A percentile compares a stretch with the other conserved stretches of the same genome.
Evolutionary conservation across 2,888 invertebrate genomes (phyloP).

Genomic region (Xestia c-nigrum): DNA sequence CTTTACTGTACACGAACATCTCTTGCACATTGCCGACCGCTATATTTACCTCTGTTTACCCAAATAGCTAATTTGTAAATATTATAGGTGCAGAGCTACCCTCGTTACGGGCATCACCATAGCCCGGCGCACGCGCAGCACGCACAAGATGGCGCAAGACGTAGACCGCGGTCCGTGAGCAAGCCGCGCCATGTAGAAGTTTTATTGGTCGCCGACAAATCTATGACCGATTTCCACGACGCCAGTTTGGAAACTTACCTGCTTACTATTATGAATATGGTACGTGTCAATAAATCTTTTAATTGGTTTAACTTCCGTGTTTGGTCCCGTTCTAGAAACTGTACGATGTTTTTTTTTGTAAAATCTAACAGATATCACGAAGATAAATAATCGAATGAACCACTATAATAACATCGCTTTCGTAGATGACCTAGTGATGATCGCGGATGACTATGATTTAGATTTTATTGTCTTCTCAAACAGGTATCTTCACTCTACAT

Average conservation of each 20-base stretch:
- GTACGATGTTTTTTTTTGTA: constrained; percentile 1
- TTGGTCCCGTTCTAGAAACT: not conserved
- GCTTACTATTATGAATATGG: constrained; percentile 98
- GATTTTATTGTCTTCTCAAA: not conserved
- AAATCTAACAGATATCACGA: not conserved
- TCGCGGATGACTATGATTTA: not conserved
- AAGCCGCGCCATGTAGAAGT: constrained; percentile 95
- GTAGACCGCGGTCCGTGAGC: constrained; percentile 92
- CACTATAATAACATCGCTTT: not conserved
- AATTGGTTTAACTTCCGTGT: constrained; percentile 26
- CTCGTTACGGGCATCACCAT: constrained; percentile 75
- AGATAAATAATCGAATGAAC: not conserved
- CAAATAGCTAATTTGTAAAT: constrained; percentile 30
- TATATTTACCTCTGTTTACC: constrained; percentile 23
- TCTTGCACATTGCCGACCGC: not conserved
- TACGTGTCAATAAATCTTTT: constrained; percentile 72
- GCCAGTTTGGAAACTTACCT: constrained; percentile 96
- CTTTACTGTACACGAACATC: not conserved
- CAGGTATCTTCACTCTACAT: constrained; percentile 95
- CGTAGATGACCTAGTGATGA: not conserved
- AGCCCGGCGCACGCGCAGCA: constrained; percentile 67
- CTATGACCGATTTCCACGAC: constrained; percentile 96
- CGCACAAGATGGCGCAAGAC: constrained; percentile 63
- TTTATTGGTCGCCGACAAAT: constrained; percentile 96
- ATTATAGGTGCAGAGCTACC: constrained; percentile 72